Base-by-base conservation (phyloP, 92 coral and sea anemone species). In the Umimayanthus kanabou region DNA sequence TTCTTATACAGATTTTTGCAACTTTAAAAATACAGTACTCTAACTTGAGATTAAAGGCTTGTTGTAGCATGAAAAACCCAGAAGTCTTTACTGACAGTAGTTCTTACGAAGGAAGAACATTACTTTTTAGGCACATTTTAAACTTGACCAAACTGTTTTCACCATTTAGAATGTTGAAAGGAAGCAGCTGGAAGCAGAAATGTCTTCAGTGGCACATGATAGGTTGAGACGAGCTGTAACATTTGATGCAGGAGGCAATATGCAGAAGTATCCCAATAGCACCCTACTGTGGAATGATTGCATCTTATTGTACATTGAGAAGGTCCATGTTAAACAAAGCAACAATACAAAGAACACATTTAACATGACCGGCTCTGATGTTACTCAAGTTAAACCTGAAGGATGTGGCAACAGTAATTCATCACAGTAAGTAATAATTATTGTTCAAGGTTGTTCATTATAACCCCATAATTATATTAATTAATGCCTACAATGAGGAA, bases 211-310 rank as follows among this genome's bases (percentile, higher is more conserved):
- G 25, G 84, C 47, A 30, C 84, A 80, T 57, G 84, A 80, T 20
- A 80, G 84, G 84, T 37, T 80, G 47, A 55, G 84, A 7, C 71
- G 84, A 49, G 81, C 53, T 42, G 80, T 45, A 1, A 2, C 82
- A 3, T 1, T 22, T 23, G 81, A 9, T 6, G 18, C 6, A 30
- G 26, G 20, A 26, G 10, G 47, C 26, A 80, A 55, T 23, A 55
- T 53, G 43, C 23, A 4, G 5, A 20, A 80, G 26, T 9, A 53
- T 4, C 1, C 26, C 23, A 80, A 80, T 13, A 72, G 84, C 39
- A 80, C 84, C 30, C 42, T 80, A 23, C 11, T 80, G 23, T 80
- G 84, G 84, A 80, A 40, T 29, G 49, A 29, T 22, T 80, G 84
- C 30, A 39, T 57, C 28, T 80, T 80, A 64, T 30, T 80, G n/a